Evolutionary conservation across 2,888 invertebrate species (phyloP).

Genomic region (Antitype chi): DNA sequence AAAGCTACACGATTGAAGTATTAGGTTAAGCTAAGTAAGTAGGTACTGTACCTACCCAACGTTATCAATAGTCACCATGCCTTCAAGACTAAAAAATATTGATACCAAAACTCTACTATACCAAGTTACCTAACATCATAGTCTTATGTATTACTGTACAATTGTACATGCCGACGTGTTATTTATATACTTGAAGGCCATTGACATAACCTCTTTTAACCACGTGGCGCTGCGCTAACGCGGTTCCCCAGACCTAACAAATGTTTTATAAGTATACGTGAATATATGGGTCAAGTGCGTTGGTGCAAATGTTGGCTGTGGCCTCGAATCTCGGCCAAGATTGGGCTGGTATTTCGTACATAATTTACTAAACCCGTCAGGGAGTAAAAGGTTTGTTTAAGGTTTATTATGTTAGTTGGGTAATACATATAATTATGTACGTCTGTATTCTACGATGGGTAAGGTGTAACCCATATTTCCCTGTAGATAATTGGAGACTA

Average conservation of each 20-base stretch:
- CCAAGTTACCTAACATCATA: not conserved
- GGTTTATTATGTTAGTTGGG: not conserved
- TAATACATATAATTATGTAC: too few relatives aligned
- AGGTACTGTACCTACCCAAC: not conserved
- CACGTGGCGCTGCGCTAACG: conserved; percentile 45
- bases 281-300: conserved; percentile 49
- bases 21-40: too few relatives aligned
- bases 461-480: too few relatives aligned
- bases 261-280: conserved; percentile 3
- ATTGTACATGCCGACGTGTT: not conserved
- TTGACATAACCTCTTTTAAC: conserved; percentile 47
- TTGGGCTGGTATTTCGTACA: conserved; percentile 2
- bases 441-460: not conserved
- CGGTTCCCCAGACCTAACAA: conserved; percentile 22
- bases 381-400: not conserved
- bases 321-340: conserved; percentile 31
- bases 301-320: conserved; percentile 33
- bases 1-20: too few relatives aligned
- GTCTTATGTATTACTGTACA: conserved; percentile 1
- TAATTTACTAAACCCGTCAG: not conserved
- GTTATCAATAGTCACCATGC: too few relatives aligned
- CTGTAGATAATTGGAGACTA: too few relatives aligned
- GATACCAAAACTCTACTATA: not conserved
- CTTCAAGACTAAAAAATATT: not conserved
- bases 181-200: conserved; percentile 35